A percentile compares a stretch with the other conserved stretches of the same genome.
Evolutionary conservation across 2,113 vertebrate genomes (phyloP).

Genomic region (Pangasianodon hypophthalmus): DNA sequence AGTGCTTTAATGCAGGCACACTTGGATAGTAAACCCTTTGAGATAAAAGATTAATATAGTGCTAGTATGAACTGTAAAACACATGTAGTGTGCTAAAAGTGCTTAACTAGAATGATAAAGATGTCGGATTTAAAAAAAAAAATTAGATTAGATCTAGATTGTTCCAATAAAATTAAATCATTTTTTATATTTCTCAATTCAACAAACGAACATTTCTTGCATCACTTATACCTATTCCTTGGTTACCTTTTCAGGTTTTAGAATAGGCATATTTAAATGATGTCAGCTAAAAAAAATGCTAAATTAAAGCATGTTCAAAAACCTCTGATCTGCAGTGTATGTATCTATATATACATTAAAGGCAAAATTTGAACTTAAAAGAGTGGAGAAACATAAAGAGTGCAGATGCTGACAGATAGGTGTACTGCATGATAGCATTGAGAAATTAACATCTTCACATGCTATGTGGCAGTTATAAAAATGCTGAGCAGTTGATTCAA

Average conservation of each 20-base stretch:
- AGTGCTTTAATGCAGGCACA: no score
- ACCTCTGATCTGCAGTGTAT: neutral
- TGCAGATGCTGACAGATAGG: neutral
- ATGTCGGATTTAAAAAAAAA: no score
- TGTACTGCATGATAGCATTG: neutral
- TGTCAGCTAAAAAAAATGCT: neutral
- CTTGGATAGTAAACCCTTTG: neutral
- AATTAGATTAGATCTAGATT: neutral
- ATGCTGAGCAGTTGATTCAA: neutral
- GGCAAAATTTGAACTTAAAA: neutral
- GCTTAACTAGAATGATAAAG: neutral
- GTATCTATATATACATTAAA: neutral
- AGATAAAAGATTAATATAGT: neutral
- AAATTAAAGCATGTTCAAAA: neutral
- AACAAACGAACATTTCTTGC: neutral
- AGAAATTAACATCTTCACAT: neutral
- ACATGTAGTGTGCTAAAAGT: neutral
- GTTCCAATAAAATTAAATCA: neutral
- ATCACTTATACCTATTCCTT: neutral
- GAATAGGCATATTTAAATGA: neutral
- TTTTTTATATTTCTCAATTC: neutral
- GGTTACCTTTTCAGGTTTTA: neutral
- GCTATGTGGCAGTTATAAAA: neutral
- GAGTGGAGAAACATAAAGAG: neutral
- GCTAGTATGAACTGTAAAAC: neutral